Evolutionary conservation across 2,113 vertebrate species (phyloP).

Genomic region (Phalacrocorax brasilianus): DNA sequence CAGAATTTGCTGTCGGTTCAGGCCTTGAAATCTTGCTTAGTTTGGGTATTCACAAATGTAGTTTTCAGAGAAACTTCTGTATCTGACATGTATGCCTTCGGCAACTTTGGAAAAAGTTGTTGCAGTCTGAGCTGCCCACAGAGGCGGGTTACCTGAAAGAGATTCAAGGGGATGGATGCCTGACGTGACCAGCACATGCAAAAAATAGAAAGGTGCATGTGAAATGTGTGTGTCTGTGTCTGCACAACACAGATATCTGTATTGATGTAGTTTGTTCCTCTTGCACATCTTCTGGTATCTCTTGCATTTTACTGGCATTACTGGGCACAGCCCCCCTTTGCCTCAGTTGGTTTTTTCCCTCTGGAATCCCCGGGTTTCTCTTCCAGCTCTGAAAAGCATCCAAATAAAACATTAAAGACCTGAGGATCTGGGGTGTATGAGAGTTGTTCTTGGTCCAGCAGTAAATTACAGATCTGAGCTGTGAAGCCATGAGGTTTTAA

Average conservation of each 20-base stretch:
- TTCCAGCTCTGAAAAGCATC: neutral
- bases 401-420: neutral
- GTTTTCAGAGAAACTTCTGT: neutral
- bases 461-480: neutral
- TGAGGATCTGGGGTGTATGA: neutral
- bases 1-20: neutral
- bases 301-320: neutral
- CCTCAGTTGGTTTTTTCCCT: neutral
- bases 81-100: fast-evolving
- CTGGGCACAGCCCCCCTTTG: neutral
- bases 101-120: neutral
- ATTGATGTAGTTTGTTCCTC: neutral
- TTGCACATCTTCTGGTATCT: neutral
- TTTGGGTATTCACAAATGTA: neutral
- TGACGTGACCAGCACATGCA: neutral
- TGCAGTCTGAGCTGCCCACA: neutral
- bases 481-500: neutral
- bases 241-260: neutral
- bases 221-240: neutral
- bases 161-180: neutral
- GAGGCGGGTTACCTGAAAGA: neutral
- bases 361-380: neutral
- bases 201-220: neutral
- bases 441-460: neutral
- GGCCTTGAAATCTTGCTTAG: neutral